Evolutionary conservation across 2,113 vertebrate genomes (phyloP).

Genomic region (Monarcha castaneiventris): DNA sequence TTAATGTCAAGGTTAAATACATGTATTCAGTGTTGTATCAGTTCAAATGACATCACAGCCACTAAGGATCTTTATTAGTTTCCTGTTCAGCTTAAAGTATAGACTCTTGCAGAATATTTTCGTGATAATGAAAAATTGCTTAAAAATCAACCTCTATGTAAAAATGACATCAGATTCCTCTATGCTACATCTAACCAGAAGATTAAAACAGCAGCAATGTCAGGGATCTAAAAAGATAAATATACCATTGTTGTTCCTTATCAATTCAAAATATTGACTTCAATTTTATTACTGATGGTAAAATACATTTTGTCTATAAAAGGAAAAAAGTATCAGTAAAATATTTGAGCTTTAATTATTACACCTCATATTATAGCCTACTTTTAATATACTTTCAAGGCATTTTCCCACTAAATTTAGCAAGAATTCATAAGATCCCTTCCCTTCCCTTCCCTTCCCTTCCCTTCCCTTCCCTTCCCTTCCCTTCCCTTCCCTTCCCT

Average conservation of each 20-base stretch:
- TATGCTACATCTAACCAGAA: not conserved
- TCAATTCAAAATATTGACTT: not conserved
- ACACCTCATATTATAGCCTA: not conserved
- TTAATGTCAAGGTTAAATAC: not conserved
- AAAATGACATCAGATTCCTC: not conserved
- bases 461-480: too few species aligned
- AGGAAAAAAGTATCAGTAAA: not conserved
- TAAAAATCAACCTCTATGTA: not conserved
- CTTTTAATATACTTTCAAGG: not conserved
- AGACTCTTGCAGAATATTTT: not conserved
- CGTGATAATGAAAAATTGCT: not conserved
- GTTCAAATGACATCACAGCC: not conserved
- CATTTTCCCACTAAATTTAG: not conserved
- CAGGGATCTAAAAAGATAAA: conserved; percentile 29
- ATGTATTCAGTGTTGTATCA: not conserved
- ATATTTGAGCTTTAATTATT: not conserved
- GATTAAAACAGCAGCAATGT: not conserved
- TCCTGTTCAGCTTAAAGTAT: not conserved
- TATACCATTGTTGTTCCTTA: not conserved
- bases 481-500: too few species aligned
- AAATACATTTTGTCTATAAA: not conserved
- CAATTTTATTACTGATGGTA: not conserved
- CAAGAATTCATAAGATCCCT: not conserved
- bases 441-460: too few species aligned
- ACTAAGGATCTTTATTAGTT: not conserved